Percentiles rank a stretch among this genome's conserved stretches.
These are phyloP conservation scores for Drosophila pandora DNA, from an alignment of 1,140 invertebrate species.

Conservation along the genomic window DNA sequence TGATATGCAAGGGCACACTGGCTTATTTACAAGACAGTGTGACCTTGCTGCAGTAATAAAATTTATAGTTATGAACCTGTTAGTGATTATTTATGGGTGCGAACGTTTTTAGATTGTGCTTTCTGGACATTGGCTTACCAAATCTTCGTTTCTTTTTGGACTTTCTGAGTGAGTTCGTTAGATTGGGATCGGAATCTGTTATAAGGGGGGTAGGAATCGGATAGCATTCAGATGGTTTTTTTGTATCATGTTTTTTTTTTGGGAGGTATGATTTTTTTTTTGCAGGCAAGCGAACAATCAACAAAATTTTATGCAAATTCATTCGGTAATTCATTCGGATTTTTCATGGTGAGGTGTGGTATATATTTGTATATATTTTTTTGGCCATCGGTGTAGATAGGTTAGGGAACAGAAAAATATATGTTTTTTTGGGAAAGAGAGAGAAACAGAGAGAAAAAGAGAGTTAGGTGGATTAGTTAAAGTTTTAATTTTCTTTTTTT, in stretches of 20 bases:
- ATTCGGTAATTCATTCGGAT: conserved; percentile 31
- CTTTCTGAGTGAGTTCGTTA: conserved; percentile 83
- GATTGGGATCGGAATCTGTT: conserved; percentile 82
- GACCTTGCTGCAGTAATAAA: neutral
- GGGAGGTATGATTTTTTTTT: conserved; percentile 3
- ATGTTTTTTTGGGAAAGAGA: conserved; percentile 6
- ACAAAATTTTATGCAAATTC: conserved; percentile 53
- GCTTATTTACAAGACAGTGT: too few relatives aligned
- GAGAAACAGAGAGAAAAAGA: conserved; percentile 50
- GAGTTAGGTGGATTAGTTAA: conserved; percentile 9
- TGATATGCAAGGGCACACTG: too few relatives aligned
- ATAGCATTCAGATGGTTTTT: conserved; percentile 26
- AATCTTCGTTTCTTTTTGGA: conserved; percentile 83
- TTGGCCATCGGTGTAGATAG: conserved; percentile 13
- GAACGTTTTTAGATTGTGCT: conserved; percentile 17
- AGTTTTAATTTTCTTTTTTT: neutral
- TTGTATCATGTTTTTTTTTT: conserved; percentile 24
- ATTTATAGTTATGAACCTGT: neutral
- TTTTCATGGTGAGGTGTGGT: conserved; percentile 9
- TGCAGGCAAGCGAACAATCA: conserved; percentile 49
- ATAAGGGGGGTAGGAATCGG: conserved; percentile 30
- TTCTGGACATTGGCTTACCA: conserved; percentile 69
- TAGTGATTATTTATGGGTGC: conserved; percentile 10
- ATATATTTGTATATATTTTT: neutral
- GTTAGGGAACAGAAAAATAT: conserved; percentile 15